Base-by-base conservation (phyloP, 2,113 vertebrate species). In the Dolichotis patagonum region DNA sequence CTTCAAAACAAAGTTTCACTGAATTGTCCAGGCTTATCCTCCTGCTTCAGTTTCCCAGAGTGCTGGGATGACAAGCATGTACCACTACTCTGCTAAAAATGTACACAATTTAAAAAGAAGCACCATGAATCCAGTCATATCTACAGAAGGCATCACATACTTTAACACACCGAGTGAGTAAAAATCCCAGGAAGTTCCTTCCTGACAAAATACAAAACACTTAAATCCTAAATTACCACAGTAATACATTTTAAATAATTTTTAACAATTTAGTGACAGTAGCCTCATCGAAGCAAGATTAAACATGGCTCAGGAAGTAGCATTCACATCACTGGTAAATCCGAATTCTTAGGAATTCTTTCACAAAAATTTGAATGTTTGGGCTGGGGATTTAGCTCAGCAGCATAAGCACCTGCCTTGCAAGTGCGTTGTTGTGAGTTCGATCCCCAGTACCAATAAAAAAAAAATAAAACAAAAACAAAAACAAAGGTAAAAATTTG, bases 211-310 rank as follows among this genome's bases (percentile, higher is more conserved):
- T 89, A 78, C 35, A 91, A 85, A 95, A 89, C 43, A 84, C 6
- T 83, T 69, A 82, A 54, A 26, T 63, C 95, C 38, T 73, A 63
- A 90, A 94, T 49, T 78, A 88, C 38, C 43, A 95, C 52, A 82
- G 43, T 35, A 86, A 54, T 82, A 28, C 24, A 89, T 84, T 92
- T 93, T 63, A 96, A 95, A 84, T 85, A 90, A 89, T 71, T 83
- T 65, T 46, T 78, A 38, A 90, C 93, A 94, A 82, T 9, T 22
- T 46, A 97, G 85, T 35, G 28, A 83, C 5, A 75, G 28, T 22
- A 84, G 62, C 24, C 92, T 32, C 56, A 60, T 96, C 46, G 92
- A 90, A 94, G 7, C 65, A 95, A 94, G 67, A 89, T 67, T 84
- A 78, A 95, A 87, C 24, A 84, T 32, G 38, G 78, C 67, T 94